These are phyloP conservation scores for Xyliphius kryptos DNA, from an alignment of 2,113 vertebrate genomes.

Conservation along the genomic window DNA sequence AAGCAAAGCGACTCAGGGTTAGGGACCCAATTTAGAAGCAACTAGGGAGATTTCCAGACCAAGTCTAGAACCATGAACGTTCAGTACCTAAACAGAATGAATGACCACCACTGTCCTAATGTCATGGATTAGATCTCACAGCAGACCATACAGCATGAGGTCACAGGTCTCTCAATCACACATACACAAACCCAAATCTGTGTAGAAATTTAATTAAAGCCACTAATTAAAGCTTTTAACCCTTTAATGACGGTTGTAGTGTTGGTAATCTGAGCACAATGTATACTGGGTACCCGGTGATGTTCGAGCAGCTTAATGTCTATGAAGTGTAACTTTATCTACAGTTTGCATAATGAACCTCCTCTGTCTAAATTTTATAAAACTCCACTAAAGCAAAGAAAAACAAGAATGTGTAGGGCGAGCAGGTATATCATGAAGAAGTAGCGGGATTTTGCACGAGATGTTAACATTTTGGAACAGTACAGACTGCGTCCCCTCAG, in stretches of 20 bases:
- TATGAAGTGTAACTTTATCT: neutral
- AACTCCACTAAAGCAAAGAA: slow-evolving; percentile 74
- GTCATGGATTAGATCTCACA: too few relatives aligned
- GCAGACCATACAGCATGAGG: too few relatives aligned
- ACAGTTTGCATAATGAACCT: neutral
- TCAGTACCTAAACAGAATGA: too few relatives aligned
- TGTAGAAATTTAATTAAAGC: neutral
- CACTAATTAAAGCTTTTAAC: too few relatives aligned
- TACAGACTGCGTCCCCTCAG: slow-evolving; percentile 77
- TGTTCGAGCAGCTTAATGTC: neutral
- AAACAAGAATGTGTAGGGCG: slow-evolving; percentile 66
- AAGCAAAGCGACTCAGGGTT: too few relatives aligned
- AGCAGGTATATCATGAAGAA: slow-evolving; percentile 77
- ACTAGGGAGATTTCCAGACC: too few relatives aligned
- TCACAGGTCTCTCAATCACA: neutral
- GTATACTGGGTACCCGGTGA: too few relatives aligned
- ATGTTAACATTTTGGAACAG: slow-evolving; percentile 76
- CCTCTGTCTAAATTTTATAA: slow-evolving; percentile 55
- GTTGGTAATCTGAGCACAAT: too few relatives aligned
- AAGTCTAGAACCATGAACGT: too few relatives aligned
- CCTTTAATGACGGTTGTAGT: too few relatives aligned
- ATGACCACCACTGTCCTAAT: too few relatives aligned
- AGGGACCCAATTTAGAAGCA: too few relatives aligned
- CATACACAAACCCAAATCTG: neutral
- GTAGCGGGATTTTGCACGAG: slow-evolving; percentile 74